Percentiles rank a stretch among this genome's conserved stretches.
Conservation (phyloP, 2,888 invertebrate species). For the Orthosia cruda region DNA sequence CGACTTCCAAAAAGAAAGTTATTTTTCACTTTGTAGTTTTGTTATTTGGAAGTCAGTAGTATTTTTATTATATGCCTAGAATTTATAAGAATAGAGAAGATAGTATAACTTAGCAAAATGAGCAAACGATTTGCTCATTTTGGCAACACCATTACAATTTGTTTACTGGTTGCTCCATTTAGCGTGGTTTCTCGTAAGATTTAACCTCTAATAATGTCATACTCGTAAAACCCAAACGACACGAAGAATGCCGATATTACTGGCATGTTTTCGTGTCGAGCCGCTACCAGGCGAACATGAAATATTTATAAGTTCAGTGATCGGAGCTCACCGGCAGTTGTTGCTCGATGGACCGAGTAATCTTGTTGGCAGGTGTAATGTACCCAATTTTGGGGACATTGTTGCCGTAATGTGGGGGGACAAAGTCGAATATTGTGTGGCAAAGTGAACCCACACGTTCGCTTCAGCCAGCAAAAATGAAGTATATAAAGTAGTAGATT, state of each 20-base stretch:
- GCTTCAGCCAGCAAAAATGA: constrained; percentile 17
- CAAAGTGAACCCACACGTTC: neutral
- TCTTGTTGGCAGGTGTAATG: constrained; percentile 45
- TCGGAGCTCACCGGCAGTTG: constrained; percentile 40
- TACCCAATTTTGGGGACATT: constrained; percentile 29
- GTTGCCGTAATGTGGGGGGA: constrained; percentile 5
- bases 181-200: constrained; percentile 10
- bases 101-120: too few species aligned
- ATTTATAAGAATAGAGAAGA: too few species aligned
- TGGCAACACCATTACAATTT: constrained; percentile 2
- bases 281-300: constrained; percentile 40
- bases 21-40: too few species aligned
- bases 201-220: constrained; percentile 40
- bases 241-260: constrained; percentile 31
- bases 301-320: constrained; percentile 64
- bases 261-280: constrained; percentile 27
- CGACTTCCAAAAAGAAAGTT: too few species aligned
- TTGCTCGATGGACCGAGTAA: constrained; percentile 43
- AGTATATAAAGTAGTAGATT: constrained; percentile 20
- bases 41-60: too few species aligned
- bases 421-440: constrained; percentile 13
- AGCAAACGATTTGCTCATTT: neutral
- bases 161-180: constrained; percentile 6
- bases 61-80: too few species aligned
- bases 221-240: constrained; percentile 32